Conservation (phyloP, 2,888 invertebrate genomes). For the Tortricodes alternella region DNA sequence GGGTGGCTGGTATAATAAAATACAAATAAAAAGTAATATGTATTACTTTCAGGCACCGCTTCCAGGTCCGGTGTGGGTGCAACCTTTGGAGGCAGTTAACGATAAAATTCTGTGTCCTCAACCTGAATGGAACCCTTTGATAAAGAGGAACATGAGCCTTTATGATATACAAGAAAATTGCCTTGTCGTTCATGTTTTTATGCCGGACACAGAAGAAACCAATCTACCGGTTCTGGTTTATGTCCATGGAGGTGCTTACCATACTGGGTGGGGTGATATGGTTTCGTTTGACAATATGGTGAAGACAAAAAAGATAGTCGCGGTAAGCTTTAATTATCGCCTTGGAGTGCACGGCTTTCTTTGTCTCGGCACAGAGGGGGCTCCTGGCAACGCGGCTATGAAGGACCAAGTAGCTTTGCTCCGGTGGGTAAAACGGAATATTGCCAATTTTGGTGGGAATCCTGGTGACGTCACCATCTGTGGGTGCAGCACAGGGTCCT, state of each 20-base stretch:
- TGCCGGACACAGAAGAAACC: conserved; percentile 40
- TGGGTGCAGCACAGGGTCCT: conserved; percentile 59
- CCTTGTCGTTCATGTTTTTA: conserved; percentile 34
- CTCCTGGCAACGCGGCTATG: conserved; percentile 58
- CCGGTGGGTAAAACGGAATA: conserved; percentile 56
- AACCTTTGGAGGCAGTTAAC: conserved; percentile 14
- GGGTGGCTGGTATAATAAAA: no score
- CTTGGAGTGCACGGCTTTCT: conserved; percentile 46
- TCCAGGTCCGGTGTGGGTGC: conserved; percentile 6
- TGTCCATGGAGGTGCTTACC: conserved; percentile 47
- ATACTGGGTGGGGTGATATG: conserved; percentile 33
- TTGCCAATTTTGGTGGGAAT: conserved; percentile 59
- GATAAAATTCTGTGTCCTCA: conserved; percentile 15
- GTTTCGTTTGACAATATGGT: conserved; percentile 29
- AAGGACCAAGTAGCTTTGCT: conserved; percentile 62
- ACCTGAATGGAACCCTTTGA: no score
- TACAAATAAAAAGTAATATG: no score
- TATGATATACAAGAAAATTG: conserved; percentile 26
- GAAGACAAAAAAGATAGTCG: conserved; percentile 33
- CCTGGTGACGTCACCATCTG: conserved; percentile 57
- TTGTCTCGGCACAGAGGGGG: conserved; percentile 47
- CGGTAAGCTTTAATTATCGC: conserved; percentile 42
- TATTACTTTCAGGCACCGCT: conserved; percentile 21
- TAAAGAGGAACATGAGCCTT: no score
- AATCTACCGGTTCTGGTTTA: conserved; percentile 45